A percentile compares a stretch with the other conserved stretches of the same genome.
Evolutionary conservation across 2,888 invertebrate genomes (phyloP).

Genomic region (Ligdia adustata): DNA sequence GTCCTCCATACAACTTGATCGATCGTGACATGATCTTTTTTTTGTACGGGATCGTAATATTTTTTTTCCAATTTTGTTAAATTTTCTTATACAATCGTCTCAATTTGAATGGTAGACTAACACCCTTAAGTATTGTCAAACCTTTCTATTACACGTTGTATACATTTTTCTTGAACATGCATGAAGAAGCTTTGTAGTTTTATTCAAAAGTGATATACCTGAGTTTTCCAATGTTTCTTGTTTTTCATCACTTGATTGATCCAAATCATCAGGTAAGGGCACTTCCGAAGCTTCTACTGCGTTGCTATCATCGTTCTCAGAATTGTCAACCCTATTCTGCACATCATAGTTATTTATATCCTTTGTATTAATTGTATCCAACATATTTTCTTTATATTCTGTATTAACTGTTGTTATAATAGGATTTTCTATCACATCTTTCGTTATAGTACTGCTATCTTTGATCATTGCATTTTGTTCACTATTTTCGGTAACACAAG

Average conservation of each 20-base stretch:
- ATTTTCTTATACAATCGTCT: no score
- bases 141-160: no score
- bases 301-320: conserved; percentile 29
- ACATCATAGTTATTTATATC: conserved; percentile 30
- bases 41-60: no score
- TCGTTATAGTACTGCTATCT: not conserved
- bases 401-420: not conserved
- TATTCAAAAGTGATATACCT: conserved; percentile 37
- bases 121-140: no score
- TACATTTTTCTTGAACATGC: no score
- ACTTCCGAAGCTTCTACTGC: conserved; percentile 41
- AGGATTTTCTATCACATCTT: not conserved
- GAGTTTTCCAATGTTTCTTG: conserved; percentile 35
- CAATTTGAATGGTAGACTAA: no score
- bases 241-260: conserved; percentile 48
- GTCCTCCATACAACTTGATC: no score
- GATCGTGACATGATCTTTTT: no score
- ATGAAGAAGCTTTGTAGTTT: no score
- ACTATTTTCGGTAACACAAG: not conserved
- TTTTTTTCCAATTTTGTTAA: no score
- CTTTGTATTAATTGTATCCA: not conserved
- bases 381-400: conserved; percentile 1
- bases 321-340: conserved; percentile 34
- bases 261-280: conserved; percentile 47
- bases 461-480: conserved; percentile 6